These are phyloP conservation scores for Tenodera sinensis DNA, from an alignment of 2,888 invertebrate genomes.

Conservation along the genomic window DNA sequence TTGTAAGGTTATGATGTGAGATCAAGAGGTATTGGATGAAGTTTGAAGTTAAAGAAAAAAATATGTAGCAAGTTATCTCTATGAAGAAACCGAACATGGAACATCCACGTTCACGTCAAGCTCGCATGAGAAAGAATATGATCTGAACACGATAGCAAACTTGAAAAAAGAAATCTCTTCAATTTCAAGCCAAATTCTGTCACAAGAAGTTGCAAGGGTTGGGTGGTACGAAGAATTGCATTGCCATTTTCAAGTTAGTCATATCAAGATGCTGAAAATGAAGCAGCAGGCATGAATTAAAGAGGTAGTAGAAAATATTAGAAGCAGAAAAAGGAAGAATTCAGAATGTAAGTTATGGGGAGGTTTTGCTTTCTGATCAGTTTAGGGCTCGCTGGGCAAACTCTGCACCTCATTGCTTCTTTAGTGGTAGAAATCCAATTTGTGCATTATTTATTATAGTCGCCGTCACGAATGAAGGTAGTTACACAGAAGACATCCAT, in stretches of 20 bases:
- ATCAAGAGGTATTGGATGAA: conserved; percentile 81
- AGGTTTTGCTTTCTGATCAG: background rate
- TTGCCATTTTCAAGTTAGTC: conserved; percentile 18
- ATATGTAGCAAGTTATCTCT: conserved; percentile 27
- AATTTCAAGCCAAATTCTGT: conserved; percentile 19
- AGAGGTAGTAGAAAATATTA: conserved; percentile 16
- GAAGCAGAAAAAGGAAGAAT: conserved; percentile 4
- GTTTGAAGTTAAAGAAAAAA: conserved; percentile 38
- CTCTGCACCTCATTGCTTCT: background rate
- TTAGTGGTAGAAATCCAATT: background rate
- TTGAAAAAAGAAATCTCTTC: conserved; percentile 9
- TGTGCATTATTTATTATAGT: background rate
- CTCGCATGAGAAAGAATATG: conserved; percentile 27
- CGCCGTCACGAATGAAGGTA: too few species aligned
- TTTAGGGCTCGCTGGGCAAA: background rate
- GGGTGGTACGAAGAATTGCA: conserved; percentile 1
- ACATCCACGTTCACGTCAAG: conserved; percentile 26
- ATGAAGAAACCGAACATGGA: conserved; percentile 30
- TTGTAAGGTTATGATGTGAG: conserved; percentile 67
- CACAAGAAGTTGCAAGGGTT: conserved; percentile 18
- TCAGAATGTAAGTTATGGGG: conserved; percentile 14
- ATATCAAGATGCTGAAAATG: conserved; percentile 21
- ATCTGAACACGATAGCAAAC: conserved; percentile 17
- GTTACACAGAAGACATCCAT: too few species aligned
- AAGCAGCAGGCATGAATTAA: conserved; percentile 20